A percentile compares a stretch with the other conserved stretches of the same genome.
Conservation (phyloP, 2,113 vertebrate genomes). For the Cololabis saira region DNA sequence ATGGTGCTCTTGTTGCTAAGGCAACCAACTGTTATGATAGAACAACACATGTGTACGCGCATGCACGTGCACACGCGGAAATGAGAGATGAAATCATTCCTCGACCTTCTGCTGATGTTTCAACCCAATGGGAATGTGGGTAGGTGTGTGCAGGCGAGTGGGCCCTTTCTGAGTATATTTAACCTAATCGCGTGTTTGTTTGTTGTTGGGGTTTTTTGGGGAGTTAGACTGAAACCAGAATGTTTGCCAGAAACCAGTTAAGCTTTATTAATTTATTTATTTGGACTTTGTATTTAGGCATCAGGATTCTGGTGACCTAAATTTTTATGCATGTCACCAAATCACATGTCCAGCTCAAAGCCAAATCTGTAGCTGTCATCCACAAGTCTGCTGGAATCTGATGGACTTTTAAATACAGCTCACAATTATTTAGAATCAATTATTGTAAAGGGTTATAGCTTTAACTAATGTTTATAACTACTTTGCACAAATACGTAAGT, state of each 20-base stretch:
- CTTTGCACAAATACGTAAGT: too few species aligned
- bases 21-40: constrained; percentile 70
- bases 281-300: neutral
- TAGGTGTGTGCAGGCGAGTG: constrained; percentile 34
- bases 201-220: too few species aligned
- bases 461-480: too few species aligned
- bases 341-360: neutral
- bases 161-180: constrained; percentile 6
- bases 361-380: neutral
- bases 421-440: too few species aligned
- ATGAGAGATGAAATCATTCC: constrained; percentile 60
- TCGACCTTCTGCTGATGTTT: constrained; percentile 40
- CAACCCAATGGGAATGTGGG: constrained; percentile 44
- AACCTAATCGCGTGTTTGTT: constrained; percentile 11
- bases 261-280: neutral
- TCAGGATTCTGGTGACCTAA: too few species aligned
- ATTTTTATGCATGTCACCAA: too few species aligned
- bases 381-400: too few species aligned
- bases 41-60: constrained; percentile 13
- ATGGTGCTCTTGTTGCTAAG: constrained; percentile 66
- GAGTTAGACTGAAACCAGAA: constrained; percentile 7
- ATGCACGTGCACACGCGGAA: constrained; percentile 23
- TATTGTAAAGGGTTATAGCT: too few species aligned
- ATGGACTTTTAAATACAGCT: too few species aligned
- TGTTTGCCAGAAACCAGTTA: constrained; percentile 1